Evolutionary conservation across 2,888 invertebrate genomes (phyloP).

Genomic region (Machimus atricapillus): DNA sequence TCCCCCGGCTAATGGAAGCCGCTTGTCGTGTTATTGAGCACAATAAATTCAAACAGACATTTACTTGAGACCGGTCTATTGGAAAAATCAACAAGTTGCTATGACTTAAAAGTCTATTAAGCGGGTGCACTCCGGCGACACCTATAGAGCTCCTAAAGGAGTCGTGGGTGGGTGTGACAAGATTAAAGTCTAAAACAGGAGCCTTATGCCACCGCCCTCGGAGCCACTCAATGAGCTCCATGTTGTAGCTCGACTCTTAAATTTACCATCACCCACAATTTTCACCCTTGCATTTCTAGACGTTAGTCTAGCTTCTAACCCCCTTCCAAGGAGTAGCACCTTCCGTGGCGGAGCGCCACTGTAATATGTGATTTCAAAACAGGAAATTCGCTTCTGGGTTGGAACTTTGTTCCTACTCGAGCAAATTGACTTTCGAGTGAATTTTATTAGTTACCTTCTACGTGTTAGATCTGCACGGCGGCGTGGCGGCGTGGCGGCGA

Average conservation of each 20-base stretch:
- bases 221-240: background rate
- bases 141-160: background rate
- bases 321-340: background rate
- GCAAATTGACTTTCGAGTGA: slow-evolving; percentile 9
- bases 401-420: background rate
- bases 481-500: background rate
- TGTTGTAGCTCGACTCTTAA: background rate
- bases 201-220: background rate
- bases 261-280: background rate
- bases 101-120: slow-evolving; percentile 44
- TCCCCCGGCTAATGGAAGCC: slow-evolving; percentile 42
- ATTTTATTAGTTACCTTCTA: slow-evolving; percentile 4
- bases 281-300: background rate
- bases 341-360: background rate
- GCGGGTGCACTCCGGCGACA: background rate
- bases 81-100: slow-evolving; percentile 45
- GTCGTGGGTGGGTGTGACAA: background rate
- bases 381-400: slow-evolving; percentile 1
- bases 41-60: slow-evolving; percentile 41
- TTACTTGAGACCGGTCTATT: slow-evolving; percentile 42
- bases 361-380: slow-evolving; percentile 26
- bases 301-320: background rate
- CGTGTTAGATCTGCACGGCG: background rate
- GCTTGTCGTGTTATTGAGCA: slow-evolving; percentile 38
- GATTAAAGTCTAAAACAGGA: slow-evolving; percentile 19